Conservation (phyloP, 2,113 vertebrate species). For the Gnathonemus longibarbis region DNA sequence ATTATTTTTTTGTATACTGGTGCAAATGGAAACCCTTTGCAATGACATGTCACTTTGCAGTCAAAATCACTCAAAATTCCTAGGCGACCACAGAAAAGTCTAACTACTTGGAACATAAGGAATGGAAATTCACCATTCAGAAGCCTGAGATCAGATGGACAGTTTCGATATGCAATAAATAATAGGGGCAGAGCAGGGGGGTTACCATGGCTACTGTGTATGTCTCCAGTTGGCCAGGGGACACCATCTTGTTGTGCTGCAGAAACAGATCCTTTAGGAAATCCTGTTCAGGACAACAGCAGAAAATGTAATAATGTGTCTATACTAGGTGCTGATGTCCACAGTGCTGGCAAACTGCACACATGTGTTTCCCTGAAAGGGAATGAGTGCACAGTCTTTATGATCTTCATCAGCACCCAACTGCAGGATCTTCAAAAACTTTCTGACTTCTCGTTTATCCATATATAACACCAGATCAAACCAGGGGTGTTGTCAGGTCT, state of each 20-base stretch:
- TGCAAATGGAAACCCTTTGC: neutral
- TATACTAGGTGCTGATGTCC: neutral
- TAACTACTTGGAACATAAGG: neutral
- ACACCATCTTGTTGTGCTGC: constrained; percentile 67
- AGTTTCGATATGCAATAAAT: neutral
- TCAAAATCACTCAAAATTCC: neutral
- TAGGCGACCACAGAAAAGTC: neutral
- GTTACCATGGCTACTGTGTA: constrained; percentile 81
- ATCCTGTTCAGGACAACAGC: constrained; percentile 51
- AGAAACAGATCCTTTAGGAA: constrained; percentile 82
- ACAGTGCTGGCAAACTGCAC: neutral
- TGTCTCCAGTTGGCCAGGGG: constrained; percentile 68
- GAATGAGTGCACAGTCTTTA: neutral
- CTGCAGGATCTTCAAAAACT: neutral
- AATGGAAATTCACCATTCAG: neutral
- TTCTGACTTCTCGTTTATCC: neutral
- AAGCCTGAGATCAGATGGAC: neutral
- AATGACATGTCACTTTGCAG: neutral
- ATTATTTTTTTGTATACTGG: neutral
- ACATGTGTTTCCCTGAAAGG: neutral
- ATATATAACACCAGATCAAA: neutral
- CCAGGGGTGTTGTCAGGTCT: no score
- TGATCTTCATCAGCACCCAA: neutral
- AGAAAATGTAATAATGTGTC: neutral
- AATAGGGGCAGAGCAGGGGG: neutral